phyloP scores from a whole-genome alignment of 2,113 vertebrate species.

The Psittacula cyanocephala region DNA sequence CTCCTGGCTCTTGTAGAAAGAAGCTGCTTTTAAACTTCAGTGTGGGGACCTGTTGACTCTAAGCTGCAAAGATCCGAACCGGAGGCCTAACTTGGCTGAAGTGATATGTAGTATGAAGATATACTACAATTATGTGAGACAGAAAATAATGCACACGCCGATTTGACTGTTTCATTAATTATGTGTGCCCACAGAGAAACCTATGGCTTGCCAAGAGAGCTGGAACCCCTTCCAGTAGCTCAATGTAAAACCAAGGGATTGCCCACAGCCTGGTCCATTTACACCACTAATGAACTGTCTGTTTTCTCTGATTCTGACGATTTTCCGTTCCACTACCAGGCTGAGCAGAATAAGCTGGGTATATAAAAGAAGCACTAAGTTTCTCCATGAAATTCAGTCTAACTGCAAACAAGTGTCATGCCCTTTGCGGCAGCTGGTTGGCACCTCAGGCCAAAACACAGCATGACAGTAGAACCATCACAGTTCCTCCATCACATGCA shows the following conservation, averaged over 20 bases:
- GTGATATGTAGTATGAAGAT: not conserved
- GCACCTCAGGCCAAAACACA: not conserved
- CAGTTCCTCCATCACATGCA: rapidly evolving
- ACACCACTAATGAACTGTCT: not conserved
- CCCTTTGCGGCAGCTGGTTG: not conserved
- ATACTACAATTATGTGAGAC: not conserved
- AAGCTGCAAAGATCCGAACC: not conserved
- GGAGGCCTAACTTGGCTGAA: not conserved
- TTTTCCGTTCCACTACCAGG: not conserved
- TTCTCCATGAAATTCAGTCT: not conserved
- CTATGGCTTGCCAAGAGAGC: not conserved
- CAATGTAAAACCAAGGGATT: not conserved
- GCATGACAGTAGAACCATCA: not conserved
- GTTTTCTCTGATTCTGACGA: not conserved
- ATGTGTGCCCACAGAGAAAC: not conserved
- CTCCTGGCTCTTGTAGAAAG: not conserved
- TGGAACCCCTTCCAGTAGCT: not conserved
- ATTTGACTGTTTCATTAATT: not conserved
- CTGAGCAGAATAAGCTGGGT: not conserved
- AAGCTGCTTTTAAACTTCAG: not conserved
- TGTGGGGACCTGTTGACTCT: not conserved
- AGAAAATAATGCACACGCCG: not conserved
- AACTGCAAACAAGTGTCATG: not conserved
- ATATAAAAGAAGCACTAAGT: not conserved
- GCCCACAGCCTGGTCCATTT: not conserved